phyloP scores from a whole-genome alignment of 2,888 invertebrate species.

The Micoletzkya japonica region DNA sequence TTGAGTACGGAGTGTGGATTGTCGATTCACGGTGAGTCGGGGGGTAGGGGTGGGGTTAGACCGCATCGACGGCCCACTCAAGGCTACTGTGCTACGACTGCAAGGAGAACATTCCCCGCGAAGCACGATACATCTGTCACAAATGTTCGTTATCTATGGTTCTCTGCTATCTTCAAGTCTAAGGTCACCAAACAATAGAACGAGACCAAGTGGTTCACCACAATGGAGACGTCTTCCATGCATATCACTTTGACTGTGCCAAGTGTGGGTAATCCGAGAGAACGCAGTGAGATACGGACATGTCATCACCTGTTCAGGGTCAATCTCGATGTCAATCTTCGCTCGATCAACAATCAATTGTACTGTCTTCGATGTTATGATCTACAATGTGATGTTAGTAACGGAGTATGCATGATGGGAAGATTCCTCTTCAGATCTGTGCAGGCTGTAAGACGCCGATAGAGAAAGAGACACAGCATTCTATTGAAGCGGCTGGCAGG shows the following conservation, averaged over 20 bases:
- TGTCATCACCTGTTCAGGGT: conserved; percentile 16
- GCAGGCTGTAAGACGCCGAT: conserved; percentile 39
- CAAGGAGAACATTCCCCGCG: conserved; percentile 34
- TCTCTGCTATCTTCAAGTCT: conserved; percentile 3
- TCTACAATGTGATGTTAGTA: conserved; percentile 34
- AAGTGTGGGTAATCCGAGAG: conserved; percentile 33
- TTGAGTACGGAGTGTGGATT: conserved; percentile 34
- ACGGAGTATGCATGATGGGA: neutral
- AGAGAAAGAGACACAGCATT: conserved; percentile 39
- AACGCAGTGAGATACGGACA: no score
- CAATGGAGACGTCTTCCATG: conserved; percentile 37
- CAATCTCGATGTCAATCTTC: conserved; percentile 31
- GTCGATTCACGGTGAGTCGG: conserved; percentile 18
- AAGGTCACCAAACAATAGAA: conserved; percentile 37
- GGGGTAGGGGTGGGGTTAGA: neutral
- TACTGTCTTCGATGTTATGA: conserved; percentile 43
- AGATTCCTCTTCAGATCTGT: conserved; percentile 29
- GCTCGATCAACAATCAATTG: conserved; percentile 30
- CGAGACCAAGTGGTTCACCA: conserved; percentile 35
- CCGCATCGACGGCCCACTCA: neutral
- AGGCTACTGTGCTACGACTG: conserved; percentile 35
- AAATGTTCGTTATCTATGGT: conserved; percentile 32
- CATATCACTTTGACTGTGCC: conserved; percentile 45
- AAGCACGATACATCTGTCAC: conserved; percentile 35
- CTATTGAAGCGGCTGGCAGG: conserved; percentile 34